These are phyloP conservation scores for Solea solea DNA, from an alignment of 2,113 vertebrate species.

Conservation along the genomic window DNA sequence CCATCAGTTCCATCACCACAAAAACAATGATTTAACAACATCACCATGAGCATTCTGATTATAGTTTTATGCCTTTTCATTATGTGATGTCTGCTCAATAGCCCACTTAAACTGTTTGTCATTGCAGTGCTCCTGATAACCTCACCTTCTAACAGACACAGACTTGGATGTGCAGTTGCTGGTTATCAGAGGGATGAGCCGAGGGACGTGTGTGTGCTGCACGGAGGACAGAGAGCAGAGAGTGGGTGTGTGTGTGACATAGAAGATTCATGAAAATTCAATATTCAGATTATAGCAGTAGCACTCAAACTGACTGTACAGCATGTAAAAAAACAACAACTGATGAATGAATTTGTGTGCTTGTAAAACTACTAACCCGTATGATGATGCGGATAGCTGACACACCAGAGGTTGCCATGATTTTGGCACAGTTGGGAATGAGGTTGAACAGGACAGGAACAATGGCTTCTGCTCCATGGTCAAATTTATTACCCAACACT, in stretches of 20 bases:
- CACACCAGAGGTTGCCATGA: slow-evolving; percentile 95
- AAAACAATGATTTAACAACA: background rate
- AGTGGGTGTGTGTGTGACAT: background rate
- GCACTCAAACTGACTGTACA: background rate
- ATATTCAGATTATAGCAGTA: background rate
- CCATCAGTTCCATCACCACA: background rate
- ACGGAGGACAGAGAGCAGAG: slow-evolving; percentile 39
- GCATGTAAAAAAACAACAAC: background rate
- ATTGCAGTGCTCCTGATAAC: background rate
- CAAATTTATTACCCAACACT: slow-evolving; percentile 94
- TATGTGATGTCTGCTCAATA: background rate
- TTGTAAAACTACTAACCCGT: slow-evolving; percentile 82
- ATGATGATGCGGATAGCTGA: slow-evolving; percentile 96
- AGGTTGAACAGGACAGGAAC: slow-evolving; percentile 97
- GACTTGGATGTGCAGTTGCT: slow-evolving; percentile 98
- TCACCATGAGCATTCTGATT: background rate
- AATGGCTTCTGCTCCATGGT: slow-evolving; percentile 96
- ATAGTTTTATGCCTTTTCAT: background rate
- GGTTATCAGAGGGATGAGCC: slow-evolving; percentile 97
- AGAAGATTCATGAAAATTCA: background rate
- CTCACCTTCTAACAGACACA: slow-evolving; percentile 94
- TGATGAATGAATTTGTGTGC: background rate
- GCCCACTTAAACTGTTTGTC: background rate
- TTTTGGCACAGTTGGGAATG: slow-evolving; percentile 96
- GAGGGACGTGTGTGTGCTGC: slow-evolving; percentile 96